A percentile compares a stretch with the other conserved stretches of the same genome.
Conservation (phyloP, 2,888 invertebrate species). For the Aporophyla lueneburgensis region DNA sequence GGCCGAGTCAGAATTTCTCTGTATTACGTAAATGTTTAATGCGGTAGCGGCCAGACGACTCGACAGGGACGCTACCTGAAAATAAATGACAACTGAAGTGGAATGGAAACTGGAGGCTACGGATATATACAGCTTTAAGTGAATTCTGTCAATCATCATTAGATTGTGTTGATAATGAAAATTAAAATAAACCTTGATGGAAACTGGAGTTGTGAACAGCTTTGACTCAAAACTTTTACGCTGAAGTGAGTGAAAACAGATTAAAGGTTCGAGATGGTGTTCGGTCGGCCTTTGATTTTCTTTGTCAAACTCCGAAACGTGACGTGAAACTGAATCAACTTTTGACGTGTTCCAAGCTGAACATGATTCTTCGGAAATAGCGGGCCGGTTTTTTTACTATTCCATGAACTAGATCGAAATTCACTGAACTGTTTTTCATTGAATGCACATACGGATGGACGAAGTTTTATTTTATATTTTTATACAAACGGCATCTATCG, state of each 20-base stretch:
- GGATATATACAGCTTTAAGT: slow-evolving; percentile 4
- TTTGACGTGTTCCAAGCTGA: slow-evolving; percentile 48
- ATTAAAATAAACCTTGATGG: slow-evolving; percentile 33
- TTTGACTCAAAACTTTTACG: slow-evolving; percentile 19
- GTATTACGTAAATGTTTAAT: slow-evolving; percentile 59
- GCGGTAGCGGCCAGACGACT: slow-evolving; percentile 17
- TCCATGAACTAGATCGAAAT: slow-evolving; percentile 32
- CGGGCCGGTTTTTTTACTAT: slow-evolving; percentile 19
- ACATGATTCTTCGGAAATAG: slow-evolving; percentile 36
- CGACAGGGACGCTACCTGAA: slow-evolving; percentile 33
- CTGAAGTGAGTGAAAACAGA: slow-evolving; percentile 50
- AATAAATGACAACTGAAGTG: slow-evolving; percentile 49
- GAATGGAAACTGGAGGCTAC: slow-evolving; percentile 3
- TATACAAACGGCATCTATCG: slow-evolving; percentile 35
- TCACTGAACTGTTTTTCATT: slow-evolving; percentile 57
- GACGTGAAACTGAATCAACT: slow-evolving; percentile 41
- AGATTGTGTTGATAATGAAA: slow-evolving; percentile 22
- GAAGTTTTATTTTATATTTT: slow-evolving; percentile 37
- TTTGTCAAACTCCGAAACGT: slow-evolving; percentile 60
- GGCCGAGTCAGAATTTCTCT: slow-evolving; percentile 35
- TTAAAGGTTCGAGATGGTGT: slow-evolving; percentile 47
- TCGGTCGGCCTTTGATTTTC: slow-evolving; percentile 46
- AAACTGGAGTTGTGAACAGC: slow-evolving; percentile 15
- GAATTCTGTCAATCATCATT: slow-evolving; percentile 35
- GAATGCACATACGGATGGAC: slow-evolving; percentile 47